These are phyloP conservation scores for Acleris holmiana DNA, from an alignment of 2,888 invertebrate species.

Conservation along the genomic window DNA sequence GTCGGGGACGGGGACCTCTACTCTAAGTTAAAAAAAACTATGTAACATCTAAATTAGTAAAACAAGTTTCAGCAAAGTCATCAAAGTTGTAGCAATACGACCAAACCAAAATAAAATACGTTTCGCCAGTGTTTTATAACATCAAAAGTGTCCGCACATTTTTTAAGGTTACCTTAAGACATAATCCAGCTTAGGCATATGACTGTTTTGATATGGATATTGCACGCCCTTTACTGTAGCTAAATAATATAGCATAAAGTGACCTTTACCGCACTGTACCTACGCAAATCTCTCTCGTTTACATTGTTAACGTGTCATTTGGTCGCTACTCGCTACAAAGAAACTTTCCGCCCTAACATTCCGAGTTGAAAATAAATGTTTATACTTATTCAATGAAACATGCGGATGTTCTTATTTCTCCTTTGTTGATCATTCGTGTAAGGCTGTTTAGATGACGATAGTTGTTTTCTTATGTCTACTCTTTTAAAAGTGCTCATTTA, in stretches of 20 bases:
- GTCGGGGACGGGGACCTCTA: too few relatives aligned
- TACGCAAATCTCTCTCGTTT: constrained; percentile 46
- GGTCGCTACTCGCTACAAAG: constrained; percentile 52
- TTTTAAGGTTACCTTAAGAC: constrained; percentile 19
- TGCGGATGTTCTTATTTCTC: constrained; percentile 36
- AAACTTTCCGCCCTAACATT: constrained; percentile 41
- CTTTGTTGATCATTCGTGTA: too few relatives aligned
- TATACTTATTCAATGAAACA: constrained; percentile 57
- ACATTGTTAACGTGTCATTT: constrained; percentile 52
- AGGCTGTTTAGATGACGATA: too few relatives aligned
- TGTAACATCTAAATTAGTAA: constrained; percentile 5
- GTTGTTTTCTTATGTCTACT: too few relatives aligned
- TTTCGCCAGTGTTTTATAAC: constrained; percentile 10
- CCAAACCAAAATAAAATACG: constrained; percentile 22
- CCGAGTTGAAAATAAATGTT: constrained; percentile 49
- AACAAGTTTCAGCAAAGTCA: constrained; percentile 15
- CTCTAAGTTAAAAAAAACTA: background rate
- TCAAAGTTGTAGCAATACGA: constrained; percentile 9
- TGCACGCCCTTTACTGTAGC: constrained; percentile 17
- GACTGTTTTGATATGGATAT: constrained; percentile 26
- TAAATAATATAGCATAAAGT: constrained; percentile 30
- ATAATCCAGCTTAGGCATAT: constrained; percentile 19
- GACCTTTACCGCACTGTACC: constrained; percentile 39
- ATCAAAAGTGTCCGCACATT: constrained; percentile 14
- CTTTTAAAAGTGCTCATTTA: too few relatives aligned